phyloP scores from a whole-genome alignment of 2,113 vertebrate genomes.

The Callipepla squamata region DNA sequence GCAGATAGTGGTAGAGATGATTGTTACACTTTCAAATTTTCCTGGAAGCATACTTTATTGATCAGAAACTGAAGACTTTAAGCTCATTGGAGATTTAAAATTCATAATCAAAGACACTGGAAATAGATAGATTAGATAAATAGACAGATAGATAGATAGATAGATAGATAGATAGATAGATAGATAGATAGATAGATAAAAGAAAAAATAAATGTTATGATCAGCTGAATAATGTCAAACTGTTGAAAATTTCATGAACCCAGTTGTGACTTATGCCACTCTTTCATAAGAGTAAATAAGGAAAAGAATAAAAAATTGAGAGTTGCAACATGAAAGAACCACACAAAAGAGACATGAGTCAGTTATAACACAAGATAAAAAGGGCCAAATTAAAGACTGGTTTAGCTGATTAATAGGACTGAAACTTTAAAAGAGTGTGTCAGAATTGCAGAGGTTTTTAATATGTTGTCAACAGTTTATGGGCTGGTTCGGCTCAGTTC shows the following conservation, averaged over 20 bases:
- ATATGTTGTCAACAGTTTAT: background rate
- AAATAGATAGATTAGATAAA: background rate
- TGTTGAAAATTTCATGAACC: background rate
- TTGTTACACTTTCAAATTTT: conserved; percentile 15
- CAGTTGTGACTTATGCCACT: background rate
- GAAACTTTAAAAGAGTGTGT: background rate
- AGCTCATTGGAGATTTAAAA: background rate
- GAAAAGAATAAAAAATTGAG: background rate
- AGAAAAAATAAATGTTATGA: background rate
- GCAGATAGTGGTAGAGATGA: background rate
- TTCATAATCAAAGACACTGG: background rate
- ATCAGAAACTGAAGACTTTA: background rate
- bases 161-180: no score
- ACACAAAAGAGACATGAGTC: background rate
- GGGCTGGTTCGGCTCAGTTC: no score
- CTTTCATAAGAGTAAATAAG: background rate
- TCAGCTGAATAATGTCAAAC: background rate
- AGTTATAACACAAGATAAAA: background rate
- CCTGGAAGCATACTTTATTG: conserved; percentile 28
- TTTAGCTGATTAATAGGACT: background rate
- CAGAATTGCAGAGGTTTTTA: background rate
- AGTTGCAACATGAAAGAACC: background rate
- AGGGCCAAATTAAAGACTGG: background rate
- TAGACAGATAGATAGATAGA: background rate
- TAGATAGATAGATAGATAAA: background rate